These are phyloP conservation scores for Haemorhous mexicanus DNA, from an alignment of 2,113 vertebrate genomes.

Conservation along the genomic window DNA sequence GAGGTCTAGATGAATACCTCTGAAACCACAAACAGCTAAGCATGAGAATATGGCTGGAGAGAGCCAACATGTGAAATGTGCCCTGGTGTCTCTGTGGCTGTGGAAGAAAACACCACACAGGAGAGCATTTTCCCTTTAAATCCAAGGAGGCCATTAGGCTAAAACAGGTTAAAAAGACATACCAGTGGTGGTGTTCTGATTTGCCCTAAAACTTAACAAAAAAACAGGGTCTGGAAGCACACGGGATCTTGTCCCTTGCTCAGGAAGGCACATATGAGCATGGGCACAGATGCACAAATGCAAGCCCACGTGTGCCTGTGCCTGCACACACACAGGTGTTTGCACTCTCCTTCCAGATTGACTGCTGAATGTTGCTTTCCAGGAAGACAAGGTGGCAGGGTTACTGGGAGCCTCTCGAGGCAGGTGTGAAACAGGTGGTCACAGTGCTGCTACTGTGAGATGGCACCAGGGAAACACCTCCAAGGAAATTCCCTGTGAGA, in stretches of 20 bases:
- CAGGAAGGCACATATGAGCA: rapidly evolving
- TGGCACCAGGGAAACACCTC: background rate
- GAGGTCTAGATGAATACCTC: rapidly evolving
- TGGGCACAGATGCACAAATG: rapidly evolving
- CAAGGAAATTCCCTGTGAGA: rapidly evolving
- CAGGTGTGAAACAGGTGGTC: background rate
- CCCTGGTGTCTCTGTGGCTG: background rate
- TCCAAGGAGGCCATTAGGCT: background rate
- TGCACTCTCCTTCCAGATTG: background rate
- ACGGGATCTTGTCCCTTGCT: rapidly evolving
- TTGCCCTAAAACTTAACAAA: background rate
- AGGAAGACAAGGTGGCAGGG: background rate
- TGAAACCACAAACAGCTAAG: background rate
- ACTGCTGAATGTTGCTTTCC: background rate
- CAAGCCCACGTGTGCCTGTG: background rate
- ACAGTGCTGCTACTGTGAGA: background rate
- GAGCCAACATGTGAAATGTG: background rate
- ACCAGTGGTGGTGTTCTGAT: background rate
- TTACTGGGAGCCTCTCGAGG: background rate
- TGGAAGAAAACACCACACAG: rapidly evolving
- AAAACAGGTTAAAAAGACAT: background rate
- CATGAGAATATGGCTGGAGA: background rate
- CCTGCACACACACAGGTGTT: rapidly evolving
- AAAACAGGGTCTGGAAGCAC: background rate
- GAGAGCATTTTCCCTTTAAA: background rate